These are phyloP conservation scores for Haliaeetus leucogaster DNA, from an alignment of 2,113 vertebrate genomes.

Conservation along the genomic window DNA sequence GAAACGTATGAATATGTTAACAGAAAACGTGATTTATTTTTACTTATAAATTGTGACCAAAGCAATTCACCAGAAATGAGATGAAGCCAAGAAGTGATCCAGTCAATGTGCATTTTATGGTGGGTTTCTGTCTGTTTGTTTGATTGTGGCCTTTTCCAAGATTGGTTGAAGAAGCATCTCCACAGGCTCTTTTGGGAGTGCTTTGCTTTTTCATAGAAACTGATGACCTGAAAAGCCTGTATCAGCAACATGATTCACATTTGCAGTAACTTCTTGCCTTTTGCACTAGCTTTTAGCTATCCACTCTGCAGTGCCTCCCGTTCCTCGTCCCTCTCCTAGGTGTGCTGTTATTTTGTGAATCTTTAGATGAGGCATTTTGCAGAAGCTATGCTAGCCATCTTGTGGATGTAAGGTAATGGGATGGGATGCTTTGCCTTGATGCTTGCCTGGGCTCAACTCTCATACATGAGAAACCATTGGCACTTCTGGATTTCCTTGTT, in stretches of 20 bases:
- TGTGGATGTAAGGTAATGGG: background rate
- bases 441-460: background rate
- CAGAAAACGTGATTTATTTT: background rate
- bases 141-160: background rate
- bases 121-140: background rate
- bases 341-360: background rate
- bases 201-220: background rate
- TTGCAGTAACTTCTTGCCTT: background rate
- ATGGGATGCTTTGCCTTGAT: background rate
- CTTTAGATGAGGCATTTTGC: background rate
- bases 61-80: background rate
- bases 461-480: background rate
- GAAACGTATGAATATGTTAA: background rate
- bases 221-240: background rate
- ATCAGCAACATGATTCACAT: background rate
- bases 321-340: background rate
- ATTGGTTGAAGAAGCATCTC: background rate
- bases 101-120: background rate
- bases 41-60: background rate
- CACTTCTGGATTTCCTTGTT: background rate
- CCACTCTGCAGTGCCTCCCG: background rate
- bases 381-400: background rate
- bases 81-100: background rate
- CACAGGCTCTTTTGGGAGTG: background rate
- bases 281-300: background rate